phyloP scores from a whole-genome alignment of 2,113 vertebrate genomes.

The Saguinus imperator region DNA sequence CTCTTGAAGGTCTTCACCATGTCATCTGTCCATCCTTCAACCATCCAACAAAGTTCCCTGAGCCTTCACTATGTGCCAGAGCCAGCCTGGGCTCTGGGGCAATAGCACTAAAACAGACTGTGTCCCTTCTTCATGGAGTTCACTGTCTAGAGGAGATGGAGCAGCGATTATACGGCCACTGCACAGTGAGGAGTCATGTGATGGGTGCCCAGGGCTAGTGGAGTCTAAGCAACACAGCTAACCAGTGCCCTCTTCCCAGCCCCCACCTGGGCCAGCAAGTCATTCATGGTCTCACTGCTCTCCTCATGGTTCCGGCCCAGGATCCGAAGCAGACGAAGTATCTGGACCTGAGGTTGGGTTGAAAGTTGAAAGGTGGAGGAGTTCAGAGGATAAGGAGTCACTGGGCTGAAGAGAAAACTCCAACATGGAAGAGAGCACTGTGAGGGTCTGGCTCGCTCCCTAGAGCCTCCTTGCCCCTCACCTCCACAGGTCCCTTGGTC shows the following conservation, averaged over 20 bases:
- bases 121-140: not conserved
- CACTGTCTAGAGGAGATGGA: not conserved
- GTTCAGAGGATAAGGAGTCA: not conserved
- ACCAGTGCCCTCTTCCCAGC: not conserved
- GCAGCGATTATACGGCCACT: not conserved
- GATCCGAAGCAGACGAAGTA: constrained; percentile 90
- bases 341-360: constrained; percentile 80
- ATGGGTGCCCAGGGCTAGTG: not conserved
- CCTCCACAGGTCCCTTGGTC: not conserved
- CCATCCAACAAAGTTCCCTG: not conserved
- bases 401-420: not conserved
- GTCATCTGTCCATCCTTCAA: not conserved
- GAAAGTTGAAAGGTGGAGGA: not conserved
- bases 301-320: constrained; percentile 88
- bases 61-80: not conserved
- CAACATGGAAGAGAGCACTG: not conserved
- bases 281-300: constrained; percentile 92
- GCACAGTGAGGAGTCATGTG: not conserved
- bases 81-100: not conserved
- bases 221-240: not conserved
- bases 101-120: not conserved
- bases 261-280: constrained; percentile 91
- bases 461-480: not conserved
- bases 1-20: not conserved
- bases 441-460: not conserved